phyloP scores from a whole-genome alignment of 2,888 invertebrate species.

The Leptura quadrifasciata region DNA sequence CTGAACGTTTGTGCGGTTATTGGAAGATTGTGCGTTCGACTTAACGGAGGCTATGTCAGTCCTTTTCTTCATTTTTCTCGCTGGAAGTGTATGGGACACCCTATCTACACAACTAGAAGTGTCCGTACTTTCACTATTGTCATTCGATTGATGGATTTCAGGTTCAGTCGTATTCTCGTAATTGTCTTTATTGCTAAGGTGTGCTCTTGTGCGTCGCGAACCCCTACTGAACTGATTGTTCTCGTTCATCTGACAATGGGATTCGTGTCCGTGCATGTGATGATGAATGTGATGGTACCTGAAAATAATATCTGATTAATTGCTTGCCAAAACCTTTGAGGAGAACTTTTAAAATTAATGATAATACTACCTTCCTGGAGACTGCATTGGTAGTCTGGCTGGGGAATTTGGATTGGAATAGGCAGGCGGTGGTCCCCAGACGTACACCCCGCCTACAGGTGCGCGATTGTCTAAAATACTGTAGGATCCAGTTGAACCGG shows the following conservation, averaged over 20 bases:
- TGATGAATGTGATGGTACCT: constrained; percentile 71
- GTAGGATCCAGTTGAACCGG: constrained; percentile 75
- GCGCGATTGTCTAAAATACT: constrained; percentile 78
- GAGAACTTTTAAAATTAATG: not conserved
- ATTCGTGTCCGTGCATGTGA: constrained; percentile 71
- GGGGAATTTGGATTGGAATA: constrained; percentile 89
- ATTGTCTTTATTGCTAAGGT: constrained; percentile 73
- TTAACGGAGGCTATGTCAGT: constrained; percentile 74
- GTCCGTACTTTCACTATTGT: constrained; percentile 74
- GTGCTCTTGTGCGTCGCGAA: constrained; percentile 66
- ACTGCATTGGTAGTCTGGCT: constrained; percentile 75
- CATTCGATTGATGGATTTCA: constrained; percentile 69
- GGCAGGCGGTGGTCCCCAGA: constrained; percentile 94
- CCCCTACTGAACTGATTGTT: constrained; percentile 67
- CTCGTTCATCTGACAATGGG: constrained; percentile 73
- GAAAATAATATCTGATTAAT: constrained; percentile 34
- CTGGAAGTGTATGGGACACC: constrained; percentile 76
- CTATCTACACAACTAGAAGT: constrained; percentile 74
- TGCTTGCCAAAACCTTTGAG: not conserved
- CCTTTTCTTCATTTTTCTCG: constrained; percentile 77
- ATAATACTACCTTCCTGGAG: constrained; percentile 67
- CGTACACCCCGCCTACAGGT: constrained; percentile 76
- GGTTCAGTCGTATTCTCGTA: constrained; percentile 76
- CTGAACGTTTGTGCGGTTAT: constrained; percentile 73
- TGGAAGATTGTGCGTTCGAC: constrained; percentile 66